These are phyloP conservation scores for Automeris io DNA, from an alignment of 2,888 invertebrate genomes.

Conservation along the genomic window DNA sequence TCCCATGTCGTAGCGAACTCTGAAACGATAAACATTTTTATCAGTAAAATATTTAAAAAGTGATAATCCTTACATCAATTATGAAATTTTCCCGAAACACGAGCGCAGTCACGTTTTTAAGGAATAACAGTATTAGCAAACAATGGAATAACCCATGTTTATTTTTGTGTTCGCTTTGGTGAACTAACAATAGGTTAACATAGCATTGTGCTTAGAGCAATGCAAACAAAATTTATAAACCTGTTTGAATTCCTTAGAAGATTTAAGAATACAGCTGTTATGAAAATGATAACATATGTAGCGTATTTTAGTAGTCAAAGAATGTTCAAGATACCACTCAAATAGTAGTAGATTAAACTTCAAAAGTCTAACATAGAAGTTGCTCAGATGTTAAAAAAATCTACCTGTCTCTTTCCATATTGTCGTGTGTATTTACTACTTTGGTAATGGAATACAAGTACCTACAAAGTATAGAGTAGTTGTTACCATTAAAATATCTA, in stretches of 20 bases:
- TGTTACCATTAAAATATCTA: too few relatives aligned
- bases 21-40: conserved; percentile 42
- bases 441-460: too few relatives aligned
- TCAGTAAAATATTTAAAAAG: conserved; percentile 14
- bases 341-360: too few relatives aligned
- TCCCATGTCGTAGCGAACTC: conserved; percentile 72
- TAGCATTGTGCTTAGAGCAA: conserved; percentile 23
- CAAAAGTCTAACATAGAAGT: too few relatives aligned
- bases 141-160: conserved; percentile 35
- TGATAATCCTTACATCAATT: conserved; percentile 31
- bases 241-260: background rate
- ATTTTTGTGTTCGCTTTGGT: conserved; percentile 25
- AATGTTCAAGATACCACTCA: background rate
- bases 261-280: background rate
- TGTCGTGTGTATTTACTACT: too few relatives aligned
- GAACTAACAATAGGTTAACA: conserved; percentile 35
- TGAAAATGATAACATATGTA: background rate
- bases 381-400: too few relatives aligned
- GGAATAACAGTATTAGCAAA: conserved; percentile 38
- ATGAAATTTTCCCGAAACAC: conserved; percentile 35
- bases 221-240: conserved; percentile 12
- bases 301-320: background rate
- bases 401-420: too few relatives aligned
- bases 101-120: conserved; percentile 32
- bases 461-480: too few relatives aligned